Evolutionary conservation across 2,888 invertebrate species (phyloP).

Genomic region (Oasisia sp.): DNA sequence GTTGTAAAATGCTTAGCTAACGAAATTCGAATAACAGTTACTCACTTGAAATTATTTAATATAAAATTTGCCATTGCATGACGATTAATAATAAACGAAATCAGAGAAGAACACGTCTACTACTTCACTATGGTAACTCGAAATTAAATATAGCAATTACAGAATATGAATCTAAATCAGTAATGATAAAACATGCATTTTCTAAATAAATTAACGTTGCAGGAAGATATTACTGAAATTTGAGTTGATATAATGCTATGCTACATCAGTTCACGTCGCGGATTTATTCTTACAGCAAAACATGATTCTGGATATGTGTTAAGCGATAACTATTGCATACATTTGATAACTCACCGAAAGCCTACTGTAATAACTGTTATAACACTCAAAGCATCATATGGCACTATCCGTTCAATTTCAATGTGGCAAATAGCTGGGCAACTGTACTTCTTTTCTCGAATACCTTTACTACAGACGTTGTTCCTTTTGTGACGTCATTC

Average conservation of each 20-base stretch:
- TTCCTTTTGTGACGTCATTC: background rate
- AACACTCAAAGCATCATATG: no score
- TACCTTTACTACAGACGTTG: background rate
- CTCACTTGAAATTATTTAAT: no score
- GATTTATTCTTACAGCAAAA: no score
- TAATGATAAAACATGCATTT: background rate
- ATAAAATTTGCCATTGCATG: background rate
- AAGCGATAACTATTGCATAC: no score
- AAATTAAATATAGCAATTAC: background rate
- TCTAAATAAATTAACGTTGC: background rate
- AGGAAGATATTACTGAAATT: background rate
- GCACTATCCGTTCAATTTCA: background rate
- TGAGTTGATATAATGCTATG: background rate
- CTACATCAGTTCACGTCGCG: no score
- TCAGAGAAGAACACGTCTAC: background rate
- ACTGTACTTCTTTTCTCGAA: conserved; percentile 28
- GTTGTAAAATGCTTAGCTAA: background rate
- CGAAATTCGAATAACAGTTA: background rate
- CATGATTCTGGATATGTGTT: no score
- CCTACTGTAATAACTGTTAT: no score
- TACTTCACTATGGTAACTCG: background rate
- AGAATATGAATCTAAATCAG: background rate
- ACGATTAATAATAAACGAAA: background rate
- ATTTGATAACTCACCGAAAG: no score
- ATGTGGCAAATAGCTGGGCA: no score